Conservation (phyloP, 2,888 invertebrate species). For the Hemithea aestivaria region DNA sequence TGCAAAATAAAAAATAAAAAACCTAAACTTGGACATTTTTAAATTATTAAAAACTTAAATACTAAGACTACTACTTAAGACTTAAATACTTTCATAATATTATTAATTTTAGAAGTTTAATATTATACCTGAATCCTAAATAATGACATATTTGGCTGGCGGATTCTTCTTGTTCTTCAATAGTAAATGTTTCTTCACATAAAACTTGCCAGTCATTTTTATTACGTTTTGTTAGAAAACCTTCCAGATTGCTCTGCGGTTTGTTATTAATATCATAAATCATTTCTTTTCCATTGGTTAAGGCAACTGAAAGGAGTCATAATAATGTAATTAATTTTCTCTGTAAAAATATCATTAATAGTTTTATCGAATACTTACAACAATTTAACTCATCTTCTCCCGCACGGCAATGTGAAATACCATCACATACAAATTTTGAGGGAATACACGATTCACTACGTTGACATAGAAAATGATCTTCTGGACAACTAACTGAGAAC, state of each 20-base stretch:
- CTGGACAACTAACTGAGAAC: constrained; percentile 76
- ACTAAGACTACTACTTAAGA: too few species aligned
- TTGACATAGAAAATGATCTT: constrained; percentile 81
- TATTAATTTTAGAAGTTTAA: background rate
- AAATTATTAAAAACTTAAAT: background rate
- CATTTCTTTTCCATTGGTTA: constrained; percentile 82
- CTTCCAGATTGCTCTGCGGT: constrained; percentile 79
- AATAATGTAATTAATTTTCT: constrained; percentile 2
- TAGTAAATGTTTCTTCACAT: constrained; percentile 75
- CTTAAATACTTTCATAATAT: too few species aligned
- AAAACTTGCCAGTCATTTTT: constrained; percentile 82
- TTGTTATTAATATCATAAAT: constrained; percentile 79
- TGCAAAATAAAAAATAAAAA: constrained; percentile 30
- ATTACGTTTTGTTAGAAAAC: constrained; percentile 81
- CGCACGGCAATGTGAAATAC: constrained; percentile 80
- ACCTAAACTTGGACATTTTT: background rate
- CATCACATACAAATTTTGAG: constrained; percentile 81
- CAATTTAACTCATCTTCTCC: constrained; percentile 90
- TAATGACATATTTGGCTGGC: constrained; percentile 81
- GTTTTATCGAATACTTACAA: constrained; percentile 78
- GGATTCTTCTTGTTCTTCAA: constrained; percentile 63
- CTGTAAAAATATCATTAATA: too few species aligned
- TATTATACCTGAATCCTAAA: constrained; percentile 81
- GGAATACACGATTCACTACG: constrained; percentile 82
- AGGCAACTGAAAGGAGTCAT: constrained; percentile 75